These are phyloP conservation scores for Notiomystis cincta DNA, from an alignment of 2,113 vertebrate species.

Conservation along the genomic window DNA sequence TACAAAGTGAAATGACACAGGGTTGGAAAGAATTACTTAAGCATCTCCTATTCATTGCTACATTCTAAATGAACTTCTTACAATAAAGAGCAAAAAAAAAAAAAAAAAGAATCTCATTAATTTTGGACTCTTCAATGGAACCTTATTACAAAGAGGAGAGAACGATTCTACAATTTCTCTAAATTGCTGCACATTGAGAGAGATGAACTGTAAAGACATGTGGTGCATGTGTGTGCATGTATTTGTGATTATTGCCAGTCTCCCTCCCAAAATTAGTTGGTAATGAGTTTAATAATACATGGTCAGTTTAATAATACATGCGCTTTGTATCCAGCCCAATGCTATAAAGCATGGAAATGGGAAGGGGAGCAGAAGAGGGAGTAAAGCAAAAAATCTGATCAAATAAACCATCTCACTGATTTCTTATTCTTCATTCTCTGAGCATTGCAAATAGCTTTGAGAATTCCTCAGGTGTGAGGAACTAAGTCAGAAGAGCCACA, in stretches of 20 bases:
- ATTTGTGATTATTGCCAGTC: background rate
- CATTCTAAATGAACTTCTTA: background rate
- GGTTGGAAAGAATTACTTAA: background rate
- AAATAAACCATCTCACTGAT: background rate
- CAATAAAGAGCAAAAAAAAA: background rate
- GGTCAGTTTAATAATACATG: no score
- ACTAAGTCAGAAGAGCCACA: background rate
- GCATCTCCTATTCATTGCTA: background rate
- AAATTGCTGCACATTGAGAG: background rate
- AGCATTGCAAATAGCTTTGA: background rate
- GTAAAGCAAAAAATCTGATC: background rate
- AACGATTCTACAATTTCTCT: background rate
- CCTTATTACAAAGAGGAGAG: background rate
- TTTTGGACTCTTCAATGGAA: background rate
- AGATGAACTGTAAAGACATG: background rate
- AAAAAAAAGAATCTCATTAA: background rate
- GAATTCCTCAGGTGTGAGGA: background rate
- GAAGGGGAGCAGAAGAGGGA: background rate
- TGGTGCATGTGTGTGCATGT: background rate
- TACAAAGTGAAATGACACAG: background rate
- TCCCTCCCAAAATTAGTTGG: background rate
- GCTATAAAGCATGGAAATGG: background rate
- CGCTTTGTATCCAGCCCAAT: background rate
- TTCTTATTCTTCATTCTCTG: background rate
- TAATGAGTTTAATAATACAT: background rate